A percentile compares a stretch with the other conserved stretches of the same genome.
These are phyloP conservation scores for Threskiornis aethiopicus DNA, from an alignment of 2,797 vertebrate genomes.

Conservation along the genomic window DNA sequence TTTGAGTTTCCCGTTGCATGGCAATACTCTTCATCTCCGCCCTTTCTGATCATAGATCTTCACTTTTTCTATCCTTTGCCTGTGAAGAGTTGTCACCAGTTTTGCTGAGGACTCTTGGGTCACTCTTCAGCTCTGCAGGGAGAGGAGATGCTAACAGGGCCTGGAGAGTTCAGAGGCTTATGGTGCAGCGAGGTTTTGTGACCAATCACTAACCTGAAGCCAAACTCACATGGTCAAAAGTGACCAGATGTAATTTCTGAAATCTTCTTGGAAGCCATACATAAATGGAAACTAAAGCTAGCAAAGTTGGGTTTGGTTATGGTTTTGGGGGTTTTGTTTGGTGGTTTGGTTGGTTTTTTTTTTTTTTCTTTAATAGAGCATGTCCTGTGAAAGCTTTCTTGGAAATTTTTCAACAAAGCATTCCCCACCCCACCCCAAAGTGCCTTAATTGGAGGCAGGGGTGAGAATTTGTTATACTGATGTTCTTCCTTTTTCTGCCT, in stretches of 20 bases:
- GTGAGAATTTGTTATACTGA: neutral
- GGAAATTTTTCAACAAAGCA: neutral
- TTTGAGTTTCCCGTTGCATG: neutral
- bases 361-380: neutral
- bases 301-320: neutral
- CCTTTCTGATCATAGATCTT: neutral
- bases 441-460: neutral
- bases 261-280: neutral
- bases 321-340: neutral
- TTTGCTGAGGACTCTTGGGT: neutral
- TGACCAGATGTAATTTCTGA: neutral
- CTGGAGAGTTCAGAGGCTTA: neutral
- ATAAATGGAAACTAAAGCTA: neutral
- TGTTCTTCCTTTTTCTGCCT: neutral
- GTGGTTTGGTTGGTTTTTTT: neutral
- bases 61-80: neutral
- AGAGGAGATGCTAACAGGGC: neutral
- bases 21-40: neutral
- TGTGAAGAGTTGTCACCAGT: neutral
- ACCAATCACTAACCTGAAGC: neutral
- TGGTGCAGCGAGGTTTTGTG: neutral
- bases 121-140: neutral
- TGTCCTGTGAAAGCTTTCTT: neutral
- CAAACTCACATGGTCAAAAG: neutral
- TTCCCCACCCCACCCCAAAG: fast-evolving